phyloP scores from a whole-genome alignment of 2,888 invertebrate species.

The Eupithecia vulgata region DNA sequence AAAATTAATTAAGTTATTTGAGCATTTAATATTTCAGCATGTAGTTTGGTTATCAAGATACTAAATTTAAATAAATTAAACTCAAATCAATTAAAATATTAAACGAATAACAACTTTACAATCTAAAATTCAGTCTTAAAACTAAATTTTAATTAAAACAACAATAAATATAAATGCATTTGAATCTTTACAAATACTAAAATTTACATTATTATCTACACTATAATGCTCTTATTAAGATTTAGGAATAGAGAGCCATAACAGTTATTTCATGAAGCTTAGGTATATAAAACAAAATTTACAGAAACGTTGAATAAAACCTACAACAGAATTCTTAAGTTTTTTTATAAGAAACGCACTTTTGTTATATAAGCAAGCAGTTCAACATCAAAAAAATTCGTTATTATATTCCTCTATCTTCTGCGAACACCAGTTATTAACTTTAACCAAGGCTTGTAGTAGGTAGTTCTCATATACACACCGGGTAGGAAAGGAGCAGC shows the following conservation, averaged over 20 bases:
- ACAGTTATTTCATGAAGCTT: slow-evolving; percentile 1
- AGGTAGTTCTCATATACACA: slow-evolving; percentile 96
- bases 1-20: slow-evolving; percentile 48
- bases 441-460: slow-evolving; percentile 95
- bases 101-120: slow-evolving; percentile 32
- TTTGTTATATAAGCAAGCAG: neutral
- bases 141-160: slow-evolving; percentile 54
- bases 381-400: neutral
- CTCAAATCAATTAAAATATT: slow-evolving; percentile 28
- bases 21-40: slow-evolving; percentile 41
- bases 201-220: slow-evolving; percentile 47
- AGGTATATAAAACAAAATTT: slow-evolving; percentile 1
- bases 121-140: slow-evolving; percentile 61
- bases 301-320: neutral
- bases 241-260: slow-evolving; percentile 40
- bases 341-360: neutral
- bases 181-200: slow-evolving; percentile 62
- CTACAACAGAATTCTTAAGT: neutral
- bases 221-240: slow-evolving; percentile 25
- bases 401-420: neutral
- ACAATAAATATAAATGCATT: slow-evolving; percentile 74
- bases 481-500: slow-evolving; percentile 96
- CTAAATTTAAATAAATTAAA: slow-evolving; percentile 15
- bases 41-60: slow-evolving; percentile 38
- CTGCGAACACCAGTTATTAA: slow-evolving; percentile 90